Base-by-base conservation (phyloP, 2,797 vertebrate species). In the Triplophysa yarkandensis region DNA sequence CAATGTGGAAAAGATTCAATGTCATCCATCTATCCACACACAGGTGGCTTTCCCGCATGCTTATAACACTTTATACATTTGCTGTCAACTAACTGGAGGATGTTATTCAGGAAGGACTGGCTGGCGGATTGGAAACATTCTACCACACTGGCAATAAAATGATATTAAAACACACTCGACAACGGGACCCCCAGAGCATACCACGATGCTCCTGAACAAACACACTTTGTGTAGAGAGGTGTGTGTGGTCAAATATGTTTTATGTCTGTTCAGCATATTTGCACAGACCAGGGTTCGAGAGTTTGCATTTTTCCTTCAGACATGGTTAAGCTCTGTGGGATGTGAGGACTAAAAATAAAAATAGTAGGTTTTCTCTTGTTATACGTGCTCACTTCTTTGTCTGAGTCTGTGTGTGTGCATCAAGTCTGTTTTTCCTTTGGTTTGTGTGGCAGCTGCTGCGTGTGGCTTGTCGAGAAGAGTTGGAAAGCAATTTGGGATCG, bases 391-490 rank as follows among this genome's bases (percentile, higher is more conserved):
- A 71, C 21, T 21, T 64, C 13, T 3, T 9, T 57, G 7, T 13
- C 5, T 73, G 46, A 17, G 43, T 65, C 21, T 17, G 30, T 25
- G 28, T 34, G 54, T 70, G 25, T 27, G 13, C n/a, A n/a, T n/a
- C n/a, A n/a, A 8, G 43, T 67, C 28, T 23, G 63, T 66, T 16
- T 3, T 46, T 28, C 19, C 62, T 76, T 43, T 14, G 43, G 52
- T 66, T 68, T 27, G 61, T 67, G 64, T 27, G 76, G 32, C 77
- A 77, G 66, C 74, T 82, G 66, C 74, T 82, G 70, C 66, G 66
- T 74, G 36, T 77, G 74, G 48, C 43, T 71, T 67, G 65, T 63
- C 17, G 17, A 6, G 17, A 10, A 41, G 73, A 36, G 34, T 39
- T 17, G 19, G 77, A 67, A 39, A 43, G 19, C 52, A 74, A 48